Evolutionary conservation across 2,797 vertebrate genomes (phyloP).

Genomic region (Paguma larvata): DNA sequence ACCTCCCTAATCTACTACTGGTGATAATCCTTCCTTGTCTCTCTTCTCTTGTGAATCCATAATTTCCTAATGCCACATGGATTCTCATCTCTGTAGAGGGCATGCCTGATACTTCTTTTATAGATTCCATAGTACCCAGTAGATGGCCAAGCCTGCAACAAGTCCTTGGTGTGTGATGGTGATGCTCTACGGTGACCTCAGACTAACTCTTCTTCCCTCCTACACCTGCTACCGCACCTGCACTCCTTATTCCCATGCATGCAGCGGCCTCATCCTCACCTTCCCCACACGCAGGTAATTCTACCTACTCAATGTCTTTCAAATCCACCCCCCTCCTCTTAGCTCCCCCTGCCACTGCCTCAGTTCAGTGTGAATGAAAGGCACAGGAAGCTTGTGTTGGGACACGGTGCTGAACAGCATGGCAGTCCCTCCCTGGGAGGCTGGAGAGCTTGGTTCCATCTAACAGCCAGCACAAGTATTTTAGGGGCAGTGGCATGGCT

Average conservation of each 20-base stretch:
- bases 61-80: not conserved
- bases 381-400: not conserved
- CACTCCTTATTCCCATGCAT: not conserved
- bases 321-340: not conserved
- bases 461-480: constrained; percentile 34
- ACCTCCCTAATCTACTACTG: not conserved
- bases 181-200: not conserved
- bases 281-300: not conserved
- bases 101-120: not conserved
- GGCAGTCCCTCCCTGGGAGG: not conserved
- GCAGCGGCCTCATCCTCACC: not conserved
- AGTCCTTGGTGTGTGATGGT: not conserved
- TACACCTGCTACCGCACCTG: not conserved
- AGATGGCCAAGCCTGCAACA: not conserved
- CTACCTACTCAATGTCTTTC: not conserved
- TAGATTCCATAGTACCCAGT: not conserved
- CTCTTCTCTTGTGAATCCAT: not conserved
- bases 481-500: not conserved
- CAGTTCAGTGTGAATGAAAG: not conserved
- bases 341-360: not conserved
- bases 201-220: not conserved
- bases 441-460: not conserved
- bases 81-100: not conserved
- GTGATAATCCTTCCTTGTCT: not conserved
- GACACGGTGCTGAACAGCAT: not conserved